Percentiles rank a stretch among this genome's conserved stretches.
Evolutionary conservation across 2,113 vertebrate genomes (phyloP).

Genomic region (Sebastes schlegelii): DNA sequence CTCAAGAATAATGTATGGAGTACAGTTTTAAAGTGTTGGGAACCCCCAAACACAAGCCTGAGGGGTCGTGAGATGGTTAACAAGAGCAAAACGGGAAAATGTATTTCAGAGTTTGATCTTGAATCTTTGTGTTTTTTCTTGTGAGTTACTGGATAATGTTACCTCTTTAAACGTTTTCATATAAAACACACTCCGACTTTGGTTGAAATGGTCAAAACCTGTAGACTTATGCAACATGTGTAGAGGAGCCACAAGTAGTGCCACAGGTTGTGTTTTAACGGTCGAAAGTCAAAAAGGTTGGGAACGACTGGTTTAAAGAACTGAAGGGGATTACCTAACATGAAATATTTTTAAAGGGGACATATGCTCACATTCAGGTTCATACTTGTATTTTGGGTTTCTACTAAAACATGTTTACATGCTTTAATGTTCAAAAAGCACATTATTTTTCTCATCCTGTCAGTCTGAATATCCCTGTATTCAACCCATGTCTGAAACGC

Average conservation of each 20-base stretch:
- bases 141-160: not conserved
- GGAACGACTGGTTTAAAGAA: not conserved
- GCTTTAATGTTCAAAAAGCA: too few species aligned
- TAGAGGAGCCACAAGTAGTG: not conserved
- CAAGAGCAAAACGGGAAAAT: not conserved
- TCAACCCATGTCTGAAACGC: too few species aligned
- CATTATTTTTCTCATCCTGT: too few species aligned
- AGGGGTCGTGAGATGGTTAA: not conserved
- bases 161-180: not conserved
- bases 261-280: not conserved
- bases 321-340: not conserved
- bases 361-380: not conserved
- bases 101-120: not conserved
- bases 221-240: not conserved
- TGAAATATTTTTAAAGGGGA: not conserved
- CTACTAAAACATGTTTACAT: too few species aligned
- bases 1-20: not conserved
- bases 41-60: not conserved
- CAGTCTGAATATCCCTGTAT: too few species aligned
- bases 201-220: not conserved
- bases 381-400: too few species aligned
- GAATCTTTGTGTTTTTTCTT: slow-evolving; percentile 8
- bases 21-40: not conserved
- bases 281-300: not conserved
- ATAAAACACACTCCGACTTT: not conserved